Percentiles rank a stretch among this genome's conserved stretches.
phyloP scores from a whole-genome alignment of 2,113 vertebrate species.

The Stegastes partitus region DNA sequence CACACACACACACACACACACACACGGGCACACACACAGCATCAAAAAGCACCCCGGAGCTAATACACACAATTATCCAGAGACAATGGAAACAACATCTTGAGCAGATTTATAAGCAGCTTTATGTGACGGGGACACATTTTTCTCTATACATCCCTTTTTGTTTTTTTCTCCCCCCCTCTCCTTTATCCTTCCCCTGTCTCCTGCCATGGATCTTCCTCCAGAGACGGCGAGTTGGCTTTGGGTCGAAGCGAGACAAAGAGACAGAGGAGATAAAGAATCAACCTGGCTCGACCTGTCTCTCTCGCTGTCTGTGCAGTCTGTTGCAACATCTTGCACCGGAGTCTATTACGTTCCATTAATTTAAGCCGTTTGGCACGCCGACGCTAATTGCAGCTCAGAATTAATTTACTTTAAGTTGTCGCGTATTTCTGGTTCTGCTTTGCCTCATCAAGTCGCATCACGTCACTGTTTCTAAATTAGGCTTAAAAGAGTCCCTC shows the following conservation, averaged over 20 bases:
- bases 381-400: conserved; percentile 43
- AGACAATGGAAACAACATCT: conserved; percentile 43
- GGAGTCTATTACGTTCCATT: conserved; percentile 56
- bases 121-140: conserved; percentile 25
- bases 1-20: background rate
- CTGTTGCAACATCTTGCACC: conserved; percentile 37
- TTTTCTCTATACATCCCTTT: background rate
- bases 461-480: conserved; percentile 25
- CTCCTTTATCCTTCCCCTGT: background rate
- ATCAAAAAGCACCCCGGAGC: conserved; percentile 3
- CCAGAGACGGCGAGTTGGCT: background rate
- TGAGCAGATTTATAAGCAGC: conserved; percentile 38
- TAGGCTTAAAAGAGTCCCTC: conserved; percentile 7
- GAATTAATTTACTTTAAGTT: conserved; percentile 54
- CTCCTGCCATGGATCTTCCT: conserved; percentile 6
- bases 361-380: conserved; percentile 49
- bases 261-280: conserved; percentile 19
- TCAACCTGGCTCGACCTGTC: background rate
- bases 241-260: conserved; percentile 14
- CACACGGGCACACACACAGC: background rate
- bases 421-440: conserved; percentile 31
- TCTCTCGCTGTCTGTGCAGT: background rate
- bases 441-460: conserved; percentile 42
- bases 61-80: conserved; percentile 33
- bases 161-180: too few relatives aligned